Percentiles rank a stretch among this genome's conserved stretches.
Conservation (phyloP, 1,140 invertebrate genomes). For the Chymomyza costata region DNA sequence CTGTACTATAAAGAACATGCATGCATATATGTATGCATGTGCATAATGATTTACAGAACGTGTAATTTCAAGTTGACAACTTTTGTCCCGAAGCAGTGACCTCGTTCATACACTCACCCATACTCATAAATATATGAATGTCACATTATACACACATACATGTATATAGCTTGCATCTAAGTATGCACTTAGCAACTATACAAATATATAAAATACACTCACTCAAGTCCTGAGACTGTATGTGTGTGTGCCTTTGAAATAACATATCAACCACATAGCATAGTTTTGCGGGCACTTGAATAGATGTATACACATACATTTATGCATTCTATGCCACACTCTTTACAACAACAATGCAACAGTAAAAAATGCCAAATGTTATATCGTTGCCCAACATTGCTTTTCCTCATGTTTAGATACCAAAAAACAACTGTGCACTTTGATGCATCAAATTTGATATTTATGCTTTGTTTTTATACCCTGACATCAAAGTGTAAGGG, state of each 20-base stretch:
- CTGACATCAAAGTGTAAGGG: no score
- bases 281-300: conserved; percentile 29
- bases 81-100: conserved; percentile 65
- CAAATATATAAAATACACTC: no score
- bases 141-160: conserved; percentile 2
- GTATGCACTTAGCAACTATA: conserved; percentile 2
- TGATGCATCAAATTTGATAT: no score
- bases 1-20: not conserved
- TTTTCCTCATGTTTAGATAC: no score
- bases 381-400: no score
- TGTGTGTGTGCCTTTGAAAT: conserved; percentile 32
- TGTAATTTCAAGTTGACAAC: conserved; percentile 73
- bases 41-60: conserved; percentile 51
- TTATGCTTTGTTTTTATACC: no score
- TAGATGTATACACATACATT: no score
- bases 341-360: no score
- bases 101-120: conserved; percentile 43
- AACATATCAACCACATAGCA: conserved; percentile 26
- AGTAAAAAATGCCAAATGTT: no score
- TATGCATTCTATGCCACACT: no score
- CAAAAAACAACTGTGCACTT: no score
- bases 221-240: no score
- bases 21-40: conserved; percentile 9
- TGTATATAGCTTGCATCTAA: conserved; percentile 1
- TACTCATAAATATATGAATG: conserved; percentile 8